These are phyloP conservation scores for Drosophila mimetica DNA, from an alignment of 2,888 invertebrate species.

Conservation along the genomic window DNA sequence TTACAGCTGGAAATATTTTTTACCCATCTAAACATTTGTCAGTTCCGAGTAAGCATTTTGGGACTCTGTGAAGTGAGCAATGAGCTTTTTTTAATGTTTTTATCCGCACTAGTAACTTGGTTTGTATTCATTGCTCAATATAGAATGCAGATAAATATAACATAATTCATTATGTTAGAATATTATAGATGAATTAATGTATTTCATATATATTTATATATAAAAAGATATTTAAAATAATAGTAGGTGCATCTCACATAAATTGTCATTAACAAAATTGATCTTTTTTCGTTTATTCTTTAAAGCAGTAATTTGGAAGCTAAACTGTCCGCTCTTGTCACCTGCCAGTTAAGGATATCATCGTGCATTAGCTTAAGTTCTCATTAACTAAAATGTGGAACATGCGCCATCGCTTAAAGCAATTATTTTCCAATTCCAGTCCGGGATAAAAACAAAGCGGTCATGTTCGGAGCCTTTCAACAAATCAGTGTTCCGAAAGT, in stretches of 20 bases:
- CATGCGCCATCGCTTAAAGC: not conserved
- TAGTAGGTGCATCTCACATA: too few species aligned
- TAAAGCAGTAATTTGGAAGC: not conserved
- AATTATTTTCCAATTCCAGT: not conserved
- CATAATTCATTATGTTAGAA: too few species aligned
- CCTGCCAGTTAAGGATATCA: not conserved
- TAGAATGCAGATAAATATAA: conserved; percentile 7
- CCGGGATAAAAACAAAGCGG: not conserved
- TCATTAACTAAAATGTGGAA: conserved; percentile 1
- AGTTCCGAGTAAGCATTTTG: conserved; percentile 7
- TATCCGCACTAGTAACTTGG: not conserved
- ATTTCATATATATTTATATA: too few species aligned
- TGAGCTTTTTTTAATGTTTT: not conserved
- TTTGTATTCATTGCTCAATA: not conserved
- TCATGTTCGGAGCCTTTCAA: not conserved
- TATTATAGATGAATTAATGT: too few species aligned
- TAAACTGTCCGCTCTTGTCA: not conserved
- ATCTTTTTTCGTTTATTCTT: not conserved
- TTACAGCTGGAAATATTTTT: conserved; percentile 15
- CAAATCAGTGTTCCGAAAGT: not conserved
- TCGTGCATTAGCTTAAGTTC: not conserved
- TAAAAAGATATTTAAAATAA: too few species aligned
- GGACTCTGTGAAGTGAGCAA: conserved; percentile 11
- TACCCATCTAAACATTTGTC: not conserved
- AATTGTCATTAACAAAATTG: not conserved